phyloP scores from a whole-genome alignment of 2,113 vertebrate species.

The Cariama cristata region DNA sequence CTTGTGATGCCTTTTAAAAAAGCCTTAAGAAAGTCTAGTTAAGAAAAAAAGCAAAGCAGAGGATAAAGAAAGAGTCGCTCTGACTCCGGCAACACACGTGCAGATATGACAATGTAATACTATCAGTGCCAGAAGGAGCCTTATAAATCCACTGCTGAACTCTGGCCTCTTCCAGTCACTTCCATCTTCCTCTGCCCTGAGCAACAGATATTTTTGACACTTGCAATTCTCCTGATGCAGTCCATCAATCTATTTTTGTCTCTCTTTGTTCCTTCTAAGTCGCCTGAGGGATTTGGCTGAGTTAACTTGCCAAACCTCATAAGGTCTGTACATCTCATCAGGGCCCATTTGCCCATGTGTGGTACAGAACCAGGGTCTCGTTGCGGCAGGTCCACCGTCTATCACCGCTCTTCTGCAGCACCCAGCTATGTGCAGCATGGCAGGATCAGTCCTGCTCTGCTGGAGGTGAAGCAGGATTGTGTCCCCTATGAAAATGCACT shows the following conservation, averaged over 20 bases:
- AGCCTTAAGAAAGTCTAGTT: background rate
- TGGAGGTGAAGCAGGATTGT: fast-evolving
- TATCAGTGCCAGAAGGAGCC: conserved; percentile 42
- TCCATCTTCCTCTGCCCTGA: conserved; percentile 50
- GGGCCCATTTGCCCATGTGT: background rate
- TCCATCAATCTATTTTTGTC: conserved; percentile 51
- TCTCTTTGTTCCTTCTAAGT: conserved; percentile 38
- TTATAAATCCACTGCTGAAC: conserved; percentile 56
- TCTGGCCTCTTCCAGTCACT: conserved; percentile 47
- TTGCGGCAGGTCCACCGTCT: background rate
- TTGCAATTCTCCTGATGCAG: conserved; percentile 49
- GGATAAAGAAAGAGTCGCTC: background rate
- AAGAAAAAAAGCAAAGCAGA: background rate
- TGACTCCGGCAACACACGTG: background rate
- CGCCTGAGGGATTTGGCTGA: background rate
- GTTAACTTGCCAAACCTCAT: background rate
- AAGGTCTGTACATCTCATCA: background rate
- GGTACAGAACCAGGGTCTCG: background rate
- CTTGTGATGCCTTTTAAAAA: background rate
- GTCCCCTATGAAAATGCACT: background rate
- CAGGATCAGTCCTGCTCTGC: background rate
- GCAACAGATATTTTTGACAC: conserved; percentile 62
- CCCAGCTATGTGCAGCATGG: fast-evolving
- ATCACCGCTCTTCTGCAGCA: fast-evolving
- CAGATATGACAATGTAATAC: conserved; percentile 20